Evolutionary conservation across 2,797 vertebrate genomes (phyloP), one percentile per base, ranked within the genome.

Genomic region (Peromyscus aztecus): DNA sequence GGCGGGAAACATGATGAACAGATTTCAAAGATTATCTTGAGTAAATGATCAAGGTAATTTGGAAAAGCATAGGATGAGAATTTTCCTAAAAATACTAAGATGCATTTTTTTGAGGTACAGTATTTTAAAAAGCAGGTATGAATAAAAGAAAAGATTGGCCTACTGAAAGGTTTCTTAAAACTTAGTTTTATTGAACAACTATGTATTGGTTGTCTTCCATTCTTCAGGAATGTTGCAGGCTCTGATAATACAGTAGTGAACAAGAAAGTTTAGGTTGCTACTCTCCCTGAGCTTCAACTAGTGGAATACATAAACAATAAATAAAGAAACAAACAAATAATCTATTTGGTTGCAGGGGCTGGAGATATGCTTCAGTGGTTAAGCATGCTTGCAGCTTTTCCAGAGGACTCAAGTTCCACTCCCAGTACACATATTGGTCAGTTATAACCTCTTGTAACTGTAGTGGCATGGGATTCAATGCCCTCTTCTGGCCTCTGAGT

Each of bases 11-110:
- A 21, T 67, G 21, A 63, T 12, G 86, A 89, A 80, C 34, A 69
- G 16, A 83, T 63, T 93, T n/a, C 37, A 86, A 96, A 94, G 11
- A 69, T 87, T 69, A 27, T 80, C 57, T 94, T 59, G 11, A 89
- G 43, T 76, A 96, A 91, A 49, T 78, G 49, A 76, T 29, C 67
- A 83, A 67, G 40, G 46, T 61, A 21, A 94, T 86, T 43, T 73
- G 5, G 14, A 55, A 71, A 55, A 57, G 17, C 49, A 27, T 55
- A 55, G 23, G 84, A 71, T 52, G 43, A 67, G 2, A 69, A 7
- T 40, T 55, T 85, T 61, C 6, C 46, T 40, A 34, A 59, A 61
- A 88, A 59, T 59, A 69, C 37, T 69, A 93, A 59, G 40, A 37
- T 71, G 31, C 17, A 59, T 4, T 59, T 69, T 43, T 69, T 69